Conservation (phyloP, 2,888 invertebrate genomes). For the Cyaniris semiargus region DNA sequence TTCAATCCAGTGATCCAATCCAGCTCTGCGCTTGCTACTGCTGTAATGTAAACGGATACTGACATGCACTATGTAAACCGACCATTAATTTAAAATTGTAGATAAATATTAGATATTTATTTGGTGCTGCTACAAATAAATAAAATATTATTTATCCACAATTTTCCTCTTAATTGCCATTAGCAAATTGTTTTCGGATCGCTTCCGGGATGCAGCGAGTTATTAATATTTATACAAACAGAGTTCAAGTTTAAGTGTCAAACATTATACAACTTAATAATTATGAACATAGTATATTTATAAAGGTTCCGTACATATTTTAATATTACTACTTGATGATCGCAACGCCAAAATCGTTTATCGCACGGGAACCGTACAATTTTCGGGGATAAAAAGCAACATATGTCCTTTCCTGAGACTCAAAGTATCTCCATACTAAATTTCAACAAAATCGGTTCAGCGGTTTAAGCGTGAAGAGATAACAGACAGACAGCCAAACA, state of each 20-base stretch:
- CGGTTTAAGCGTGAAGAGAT: too few relatives aligned
- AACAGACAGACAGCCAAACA: neutral
- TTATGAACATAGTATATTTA: neutral
- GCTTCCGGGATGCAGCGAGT: neutral
- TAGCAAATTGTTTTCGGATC: neutral
- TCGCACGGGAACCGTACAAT: too few relatives aligned
- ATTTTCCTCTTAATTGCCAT: neutral
- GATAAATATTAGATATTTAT: neutral
- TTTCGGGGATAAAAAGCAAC: too few relatives aligned
- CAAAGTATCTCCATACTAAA: too few relatives aligned
- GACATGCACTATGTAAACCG: too few relatives aligned
- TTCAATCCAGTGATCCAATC: too few relatives aligned
- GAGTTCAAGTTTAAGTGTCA: neutral
- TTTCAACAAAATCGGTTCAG: too few relatives aligned
- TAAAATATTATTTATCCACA: neutral
- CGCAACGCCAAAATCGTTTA: too few relatives aligned
- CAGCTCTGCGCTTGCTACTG: too few relatives aligned
- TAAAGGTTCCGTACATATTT: neutral
- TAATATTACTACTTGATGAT: neutral
- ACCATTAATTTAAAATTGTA: neutral
- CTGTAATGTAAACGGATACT: too few relatives aligned
- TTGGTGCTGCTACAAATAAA: neutral
- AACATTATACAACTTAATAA: neutral
- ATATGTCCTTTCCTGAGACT: too few relatives aligned
- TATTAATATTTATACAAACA: constrained; percentile 11